Evolutionary conservation across 2,797 vertebrate species (phyloP).

Genomic region (Enteromius paludinosus): DNA sequence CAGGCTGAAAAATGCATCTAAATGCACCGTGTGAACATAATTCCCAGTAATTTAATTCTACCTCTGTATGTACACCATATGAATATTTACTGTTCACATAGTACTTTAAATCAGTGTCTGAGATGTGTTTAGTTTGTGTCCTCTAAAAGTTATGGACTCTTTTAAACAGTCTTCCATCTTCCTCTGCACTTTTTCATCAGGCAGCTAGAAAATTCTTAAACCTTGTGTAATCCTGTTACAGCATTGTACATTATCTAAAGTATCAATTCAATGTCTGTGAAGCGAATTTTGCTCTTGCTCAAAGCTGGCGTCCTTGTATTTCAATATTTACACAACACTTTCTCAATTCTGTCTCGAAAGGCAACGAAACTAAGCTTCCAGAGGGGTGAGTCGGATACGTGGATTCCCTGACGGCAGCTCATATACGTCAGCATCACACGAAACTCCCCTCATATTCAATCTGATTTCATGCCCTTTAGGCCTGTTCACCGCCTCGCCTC

Average conservation of each 20-base stretch:
- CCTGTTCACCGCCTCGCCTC: constrained; percentile 39
- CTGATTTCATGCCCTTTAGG: constrained; percentile 54
- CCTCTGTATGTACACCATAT: not conserved
- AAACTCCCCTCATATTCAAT: constrained; percentile 52
- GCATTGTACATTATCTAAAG: constrained; percentile 10
- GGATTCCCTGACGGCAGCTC: not conserved
- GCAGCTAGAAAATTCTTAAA: not conserved
- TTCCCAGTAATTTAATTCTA: no score
- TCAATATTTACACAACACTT: constrained; percentile 14
- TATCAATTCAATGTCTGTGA: not conserved
- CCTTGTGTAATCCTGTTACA: not conserved
- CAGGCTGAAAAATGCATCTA: no score
- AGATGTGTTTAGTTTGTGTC: not conserved
- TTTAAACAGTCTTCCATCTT: constrained; percentile 8
- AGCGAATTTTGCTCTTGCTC: not conserved
- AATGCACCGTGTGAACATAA: no score
- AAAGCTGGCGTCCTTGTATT: not conserved
- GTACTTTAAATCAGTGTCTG: not conserved
- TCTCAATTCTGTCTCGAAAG: constrained; percentile 1
- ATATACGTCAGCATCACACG: constrained; percentile 35
- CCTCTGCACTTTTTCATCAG: constrained; percentile 5
- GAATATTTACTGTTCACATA: not conserved
- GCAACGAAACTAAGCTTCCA: not conserved
- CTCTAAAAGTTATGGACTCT: no score
- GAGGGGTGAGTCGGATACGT: not conserved